A percentile compares a stretch with the other conserved stretches of the same genome.
Conservation (phyloP, 2,888 invertebrate genomes). For the Anorthoa munda region DNA sequence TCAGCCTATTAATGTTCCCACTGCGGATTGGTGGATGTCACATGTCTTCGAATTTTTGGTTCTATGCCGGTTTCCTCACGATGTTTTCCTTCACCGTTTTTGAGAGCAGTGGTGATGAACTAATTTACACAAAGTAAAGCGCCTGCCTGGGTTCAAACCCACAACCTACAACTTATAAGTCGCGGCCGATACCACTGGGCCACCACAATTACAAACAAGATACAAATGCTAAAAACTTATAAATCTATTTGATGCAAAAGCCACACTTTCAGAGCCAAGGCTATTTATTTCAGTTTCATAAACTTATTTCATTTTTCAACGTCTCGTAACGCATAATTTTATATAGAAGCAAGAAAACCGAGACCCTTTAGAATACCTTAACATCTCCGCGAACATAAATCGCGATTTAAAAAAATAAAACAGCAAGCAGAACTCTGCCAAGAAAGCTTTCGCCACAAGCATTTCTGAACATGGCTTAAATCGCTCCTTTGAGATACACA, state of each 20-base stretch:
- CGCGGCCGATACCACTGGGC: no score
- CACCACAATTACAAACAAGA: no score
- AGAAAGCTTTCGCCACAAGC: slow-evolving; percentile 87
- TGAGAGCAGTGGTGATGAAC: no score
- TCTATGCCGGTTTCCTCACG: no score
- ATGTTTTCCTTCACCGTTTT: no score
- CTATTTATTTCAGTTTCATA: slow-evolving; percentile 64
- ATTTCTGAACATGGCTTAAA: slow-evolving; percentile 86
- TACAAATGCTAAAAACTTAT: slow-evolving; percentile 16
- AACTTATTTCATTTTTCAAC: slow-evolving; percentile 69
- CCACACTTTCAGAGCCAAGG: slow-evolving; percentile 31
- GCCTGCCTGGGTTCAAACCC: no score
- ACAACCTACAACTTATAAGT: no score
- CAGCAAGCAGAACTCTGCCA: slow-evolving; percentile 84
- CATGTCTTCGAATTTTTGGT: no score
- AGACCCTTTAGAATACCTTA: slow-evolving; percentile 69
- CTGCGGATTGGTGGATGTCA: no score
- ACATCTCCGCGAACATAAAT: slow-evolving; percentile 81
- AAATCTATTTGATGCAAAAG: slow-evolving; percentile 39
- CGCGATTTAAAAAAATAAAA: slow-evolving; percentile 86
- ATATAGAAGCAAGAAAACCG: slow-evolving; percentile 68
- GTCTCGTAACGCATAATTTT: slow-evolving; percentile 72
- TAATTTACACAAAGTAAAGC: no score
- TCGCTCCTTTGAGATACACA: slow-evolving; percentile 82
- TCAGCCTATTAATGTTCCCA: no score